Evolutionary conservation across 1,140 invertebrate genomes (phyloP).

Genomic region (Branchinecta lynchi): DNA sequence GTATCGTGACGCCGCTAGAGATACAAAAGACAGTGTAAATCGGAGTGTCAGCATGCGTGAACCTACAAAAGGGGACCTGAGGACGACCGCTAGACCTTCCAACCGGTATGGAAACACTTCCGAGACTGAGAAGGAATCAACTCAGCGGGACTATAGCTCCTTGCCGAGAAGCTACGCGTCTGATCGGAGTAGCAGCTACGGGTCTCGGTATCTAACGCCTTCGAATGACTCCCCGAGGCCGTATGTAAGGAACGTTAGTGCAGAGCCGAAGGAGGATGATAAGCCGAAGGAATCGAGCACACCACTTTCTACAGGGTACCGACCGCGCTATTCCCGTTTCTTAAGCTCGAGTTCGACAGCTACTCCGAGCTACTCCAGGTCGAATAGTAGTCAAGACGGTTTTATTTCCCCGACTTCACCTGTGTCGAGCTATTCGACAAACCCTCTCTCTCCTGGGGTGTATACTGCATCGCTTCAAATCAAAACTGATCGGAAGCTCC

Average conservation of each 20-base stretch:
- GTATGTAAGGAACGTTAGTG: neutral
- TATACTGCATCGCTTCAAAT: neutral
- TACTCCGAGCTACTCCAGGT: neutral
- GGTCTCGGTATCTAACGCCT: neutral
- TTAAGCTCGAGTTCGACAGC: neutral
- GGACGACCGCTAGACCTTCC: no score
- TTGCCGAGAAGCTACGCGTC: neutral
- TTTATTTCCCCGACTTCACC: neutral
- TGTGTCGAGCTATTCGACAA: neutral
- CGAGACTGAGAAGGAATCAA: neutral
- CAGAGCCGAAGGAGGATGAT: neutral
- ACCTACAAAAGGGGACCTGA: no score
- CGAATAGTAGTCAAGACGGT: conserved; percentile 3
- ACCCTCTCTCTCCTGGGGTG: neutral
- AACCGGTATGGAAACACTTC: neutral
- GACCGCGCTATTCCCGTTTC: neutral
- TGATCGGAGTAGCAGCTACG: neutral
- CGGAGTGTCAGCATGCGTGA: no score
- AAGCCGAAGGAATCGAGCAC: neutral
- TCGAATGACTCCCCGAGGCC: neutral
- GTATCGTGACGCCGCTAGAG: no score
- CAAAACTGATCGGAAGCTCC: neutral
- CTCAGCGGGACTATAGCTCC: neutral
- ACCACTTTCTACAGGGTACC: neutral
- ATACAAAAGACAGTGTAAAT: no score